Evolutionary conservation across 2,113 vertebrate genomes (phyloP).

Genomic region (Myiozetetes cayanensis): DNA sequence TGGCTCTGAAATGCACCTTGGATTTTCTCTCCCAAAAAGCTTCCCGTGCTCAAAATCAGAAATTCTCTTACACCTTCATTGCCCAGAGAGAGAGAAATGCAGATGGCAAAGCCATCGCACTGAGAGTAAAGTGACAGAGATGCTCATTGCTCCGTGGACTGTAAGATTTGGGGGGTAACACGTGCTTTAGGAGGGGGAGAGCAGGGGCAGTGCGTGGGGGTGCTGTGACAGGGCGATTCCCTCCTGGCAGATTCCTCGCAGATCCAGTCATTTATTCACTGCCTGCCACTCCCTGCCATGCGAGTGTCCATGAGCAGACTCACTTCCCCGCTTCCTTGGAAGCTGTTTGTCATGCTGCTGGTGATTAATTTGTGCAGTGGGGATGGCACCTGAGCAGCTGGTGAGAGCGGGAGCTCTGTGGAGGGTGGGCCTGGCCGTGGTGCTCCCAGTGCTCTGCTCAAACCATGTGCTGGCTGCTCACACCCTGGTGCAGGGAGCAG

Average conservation of each 20-base stretch:
- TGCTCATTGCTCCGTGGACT: not conserved
- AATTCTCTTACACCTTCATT: fast-evolving
- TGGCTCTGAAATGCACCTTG: not conserved
- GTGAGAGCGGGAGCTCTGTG: not conserved
- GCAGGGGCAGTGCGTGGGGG: not conserved
- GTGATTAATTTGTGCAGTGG: not conserved
- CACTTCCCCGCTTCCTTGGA: not conserved
- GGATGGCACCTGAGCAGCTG: not conserved
- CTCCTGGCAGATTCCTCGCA: fast-evolving
- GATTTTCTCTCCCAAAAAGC: not conserved
- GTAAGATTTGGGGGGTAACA: fast-evolving
- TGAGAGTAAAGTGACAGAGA: not conserved
- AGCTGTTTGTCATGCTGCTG: not conserved
- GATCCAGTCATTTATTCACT: not conserved
- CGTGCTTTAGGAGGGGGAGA: not conserved
- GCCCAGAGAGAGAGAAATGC: not conserved
- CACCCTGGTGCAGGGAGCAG: fast-evolving
- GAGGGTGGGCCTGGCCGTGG: not conserved
- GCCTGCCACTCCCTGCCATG: not conserved
- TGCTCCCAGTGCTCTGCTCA: fast-evolving
- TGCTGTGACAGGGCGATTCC: not conserved
- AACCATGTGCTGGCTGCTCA: not conserved
- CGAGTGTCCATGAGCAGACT: not conserved
- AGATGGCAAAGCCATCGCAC: not conserved
- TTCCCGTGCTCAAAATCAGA: fast-evolving